Conservation (phyloP, 2,113 vertebrate genomes). For the Cyprinus carpio region DNA sequence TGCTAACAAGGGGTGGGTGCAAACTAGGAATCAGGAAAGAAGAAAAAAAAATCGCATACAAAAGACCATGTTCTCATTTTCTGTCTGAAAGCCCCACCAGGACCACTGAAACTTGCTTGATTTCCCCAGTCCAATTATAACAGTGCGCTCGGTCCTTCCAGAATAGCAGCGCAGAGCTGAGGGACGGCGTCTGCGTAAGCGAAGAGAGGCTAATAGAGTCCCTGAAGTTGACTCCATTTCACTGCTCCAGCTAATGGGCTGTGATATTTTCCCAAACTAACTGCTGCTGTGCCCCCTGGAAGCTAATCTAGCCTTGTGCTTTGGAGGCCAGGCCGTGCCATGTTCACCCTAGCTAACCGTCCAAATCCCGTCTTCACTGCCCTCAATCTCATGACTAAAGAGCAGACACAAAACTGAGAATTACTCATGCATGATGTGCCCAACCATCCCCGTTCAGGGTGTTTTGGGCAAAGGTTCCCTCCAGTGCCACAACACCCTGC, state of each 20-base stretch:
- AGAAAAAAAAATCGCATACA: conserved; percentile 64
- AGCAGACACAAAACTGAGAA: background rate
- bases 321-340: conserved; percentile 60
- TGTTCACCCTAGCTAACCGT: conserved; percentile 60
- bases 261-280: conserved; percentile 89
- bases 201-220: conserved; percentile 89
- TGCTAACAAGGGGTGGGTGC: conserved; percentile 65
- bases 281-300: conserved; percentile 78
- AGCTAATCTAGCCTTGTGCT: conserved; percentile 77
- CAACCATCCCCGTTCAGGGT: conserved; percentile 72
- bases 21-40: conserved; percentile 2
- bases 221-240: conserved; percentile 92
- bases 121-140: conserved; percentile 98
- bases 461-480: conserved; percentile 67
- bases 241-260: conserved; percentile 93
- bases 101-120: conserved; percentile 88
- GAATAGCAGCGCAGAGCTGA: conserved; percentile 80
- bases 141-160: conserved; percentile 83
- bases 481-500: conserved; percentile 63
- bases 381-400: conserved; percentile 60
- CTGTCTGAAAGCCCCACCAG: conserved; percentile 78
- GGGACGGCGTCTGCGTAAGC: conserved; percentile 88
- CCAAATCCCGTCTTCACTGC: conserved; percentile 57
- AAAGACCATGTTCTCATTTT: conserved; percentile 80
- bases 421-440: conserved; percentile 52